Base-by-base conservation (phyloP, 2,888 invertebrate species). In the Halictus ligatus region DNA sequence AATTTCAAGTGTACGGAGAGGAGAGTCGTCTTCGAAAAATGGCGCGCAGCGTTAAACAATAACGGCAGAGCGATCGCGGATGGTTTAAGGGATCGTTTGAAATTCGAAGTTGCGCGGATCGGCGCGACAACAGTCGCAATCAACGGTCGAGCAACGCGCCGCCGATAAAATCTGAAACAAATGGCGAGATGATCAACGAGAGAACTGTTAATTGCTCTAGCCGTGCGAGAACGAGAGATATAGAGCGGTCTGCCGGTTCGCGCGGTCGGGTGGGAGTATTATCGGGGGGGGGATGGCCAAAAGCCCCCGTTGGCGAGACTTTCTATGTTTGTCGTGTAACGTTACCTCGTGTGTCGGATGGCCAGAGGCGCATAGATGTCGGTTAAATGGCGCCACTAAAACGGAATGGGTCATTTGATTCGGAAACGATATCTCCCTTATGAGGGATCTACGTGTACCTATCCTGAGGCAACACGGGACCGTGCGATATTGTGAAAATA, bases 321-420 rank as follows among this genome's bases (percentile, higher is more conserved):
- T 93, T 93, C 92, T 89, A 88, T 91, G 89, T 90, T 89, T 85
- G 90, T 86, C 86, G 85, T 90, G 88, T 86, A 83, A 89, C 88
- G 88, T 92, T 88, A 87, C 84, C 89, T 82, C 83, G 83, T 79
- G 85, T 85, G 54, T n/a, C 85, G 88, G 87, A 89, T 85, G 89
- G 90, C 93, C 92, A 91, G 92, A 91, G 94, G 93, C 93, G 91
- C 93, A 94, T 93, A 93, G 93, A 94, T 92, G 94, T 94, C 94
- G 92, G 90, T 91, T 92, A 92, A 94, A 94, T 94, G 93, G 91
- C 91, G 83, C 91, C 92, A 94, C 93, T 95, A 95, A 95, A 94
- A 93, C 93, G 90, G 91, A 95, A 95, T 95, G 94, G 94, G 94
- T 94, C 95, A 94, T 95, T 95, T 95, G 95, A 95, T 95, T 95